These are phyloP conservation scores for Macrobrachium nipponense DNA, from an alignment of 1,140 invertebrate genomes.

Conservation along the genomic window DNA sequence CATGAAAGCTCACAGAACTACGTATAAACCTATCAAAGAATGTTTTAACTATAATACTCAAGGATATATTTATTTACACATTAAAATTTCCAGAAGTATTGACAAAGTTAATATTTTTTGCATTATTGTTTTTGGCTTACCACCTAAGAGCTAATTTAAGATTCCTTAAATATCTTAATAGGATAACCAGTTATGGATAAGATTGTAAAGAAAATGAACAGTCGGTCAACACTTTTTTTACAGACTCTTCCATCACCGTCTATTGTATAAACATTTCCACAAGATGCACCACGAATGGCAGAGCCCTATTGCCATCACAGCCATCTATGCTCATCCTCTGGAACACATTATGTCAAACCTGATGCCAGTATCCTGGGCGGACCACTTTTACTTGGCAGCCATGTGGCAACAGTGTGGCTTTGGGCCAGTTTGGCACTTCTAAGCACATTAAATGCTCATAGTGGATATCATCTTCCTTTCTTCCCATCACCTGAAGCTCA, in stretches of 20 bases:
- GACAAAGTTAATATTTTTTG: too few relatives aligned
- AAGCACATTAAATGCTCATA: constrained; percentile 87
- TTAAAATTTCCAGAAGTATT: too few relatives aligned
- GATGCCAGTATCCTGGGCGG: constrained; percentile 83
- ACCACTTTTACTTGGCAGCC: constrained; percentile 83
- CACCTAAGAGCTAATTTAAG: too few relatives aligned
- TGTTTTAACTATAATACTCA: too few relatives aligned
- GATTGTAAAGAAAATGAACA: not conserved
- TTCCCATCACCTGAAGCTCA: constrained; percentile 91
- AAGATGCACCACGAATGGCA: constrained; percentile 90
- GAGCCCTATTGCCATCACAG: constrained; percentile 84
- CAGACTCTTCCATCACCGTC: constrained; percentile 81
- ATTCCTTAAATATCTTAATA: not conserved
- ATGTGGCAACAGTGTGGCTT: constrained; percentile 84
- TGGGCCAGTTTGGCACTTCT: constrained; percentile 85
- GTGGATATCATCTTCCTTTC: constrained; percentile 90
- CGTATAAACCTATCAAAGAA: too few relatives aligned
- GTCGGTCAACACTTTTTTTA: not conserved
- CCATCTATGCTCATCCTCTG: constrained; percentile 88
- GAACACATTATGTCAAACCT: constrained; percentile 89
- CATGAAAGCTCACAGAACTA: too few relatives aligned
- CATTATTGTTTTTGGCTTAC: too few relatives aligned
- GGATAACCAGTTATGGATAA: not conserved
- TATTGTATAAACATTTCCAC: constrained; percentile 85
- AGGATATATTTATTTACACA: too few relatives aligned